These are phyloP conservation scores for Lithophane semibrunnea DNA, from an alignment of 2,888 invertebrate genomes.

Conservation along the genomic window DNA sequence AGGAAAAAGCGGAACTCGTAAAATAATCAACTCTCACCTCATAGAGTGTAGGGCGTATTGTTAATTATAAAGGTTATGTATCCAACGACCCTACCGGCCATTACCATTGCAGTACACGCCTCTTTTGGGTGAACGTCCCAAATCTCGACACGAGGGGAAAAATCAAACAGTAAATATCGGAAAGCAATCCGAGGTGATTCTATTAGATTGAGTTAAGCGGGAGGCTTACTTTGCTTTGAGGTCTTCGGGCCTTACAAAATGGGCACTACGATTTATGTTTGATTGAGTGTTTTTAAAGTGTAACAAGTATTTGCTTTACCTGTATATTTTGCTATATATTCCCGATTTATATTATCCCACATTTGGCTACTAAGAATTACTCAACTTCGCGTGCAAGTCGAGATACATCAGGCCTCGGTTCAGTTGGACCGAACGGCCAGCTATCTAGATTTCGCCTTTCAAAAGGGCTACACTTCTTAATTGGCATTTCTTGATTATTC, in stretches of 20 bases:
- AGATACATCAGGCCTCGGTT: slow-evolving; percentile 77
- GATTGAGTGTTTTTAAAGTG: slow-evolving; percentile 58
- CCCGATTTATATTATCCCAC: slow-evolving; percentile 35
- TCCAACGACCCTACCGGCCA: slow-evolving; percentile 80
- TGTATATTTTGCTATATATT: slow-evolving; percentile 12
- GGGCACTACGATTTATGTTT: slow-evolving; percentile 72
- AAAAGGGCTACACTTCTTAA: slow-evolving; percentile 79
- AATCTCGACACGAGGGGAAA: slow-evolving; percentile 87
- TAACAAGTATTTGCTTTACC: slow-evolving; percentile 17
- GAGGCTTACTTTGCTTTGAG: slow-evolving; percentile 78
- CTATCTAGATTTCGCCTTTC: slow-evolving; percentile 83
- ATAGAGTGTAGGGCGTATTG: slow-evolving; percentile 68
- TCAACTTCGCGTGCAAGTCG: slow-evolving; percentile 79
- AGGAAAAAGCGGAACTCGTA: slow-evolving; percentile 69
- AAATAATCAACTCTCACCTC: slow-evolving; percentile 72
- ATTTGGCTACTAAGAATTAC: slow-evolving; percentile 67
- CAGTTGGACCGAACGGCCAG: slow-evolving; percentile 68
- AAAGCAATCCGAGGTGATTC: slow-evolving; percentile 89
- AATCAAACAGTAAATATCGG: slow-evolving; percentile 90
- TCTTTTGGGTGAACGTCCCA: slow-evolving; percentile 85
- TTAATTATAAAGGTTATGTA: slow-evolving; percentile 88
- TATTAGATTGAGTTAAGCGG: slow-evolving; percentile 87
- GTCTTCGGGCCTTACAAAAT: slow-evolving; percentile 74
- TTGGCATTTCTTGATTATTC: slow-evolving; percentile 81
- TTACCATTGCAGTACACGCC: slow-evolving; percentile 86